Conservation (phyloP, 2,888 invertebrate species). For the Lissocephala sabroskyi region DNA sequence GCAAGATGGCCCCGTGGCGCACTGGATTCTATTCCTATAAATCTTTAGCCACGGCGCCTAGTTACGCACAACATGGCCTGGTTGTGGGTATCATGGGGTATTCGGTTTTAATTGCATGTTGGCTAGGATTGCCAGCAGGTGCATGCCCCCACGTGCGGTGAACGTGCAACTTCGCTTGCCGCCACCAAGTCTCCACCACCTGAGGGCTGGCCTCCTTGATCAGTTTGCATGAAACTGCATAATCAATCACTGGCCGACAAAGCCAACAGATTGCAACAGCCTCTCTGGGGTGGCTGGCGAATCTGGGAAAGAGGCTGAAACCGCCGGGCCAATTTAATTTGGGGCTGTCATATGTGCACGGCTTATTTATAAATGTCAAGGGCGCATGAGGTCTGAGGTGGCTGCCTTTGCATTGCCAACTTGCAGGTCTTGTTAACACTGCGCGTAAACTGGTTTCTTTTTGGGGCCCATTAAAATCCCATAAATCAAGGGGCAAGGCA, state of each 20-base stretch:
- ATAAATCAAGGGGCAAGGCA: constrained; percentile 46
- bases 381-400: constrained; percentile 13
- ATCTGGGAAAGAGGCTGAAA: neutral
- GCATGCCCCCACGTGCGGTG: neutral
- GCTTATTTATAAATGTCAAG: constrained; percentile 31
- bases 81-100: constrained; percentile 24
- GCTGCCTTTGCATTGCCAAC: constrained; percentile 8
- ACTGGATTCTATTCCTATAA: constrained; percentile 15
- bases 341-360: constrained; percentile 9
- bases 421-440: constrained; percentile 53
- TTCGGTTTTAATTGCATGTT: constrained; percentile 48
- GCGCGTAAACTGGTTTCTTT: constrained; percentile 53
- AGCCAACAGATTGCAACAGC: constrained; percentile 8
- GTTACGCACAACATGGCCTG: neutral
- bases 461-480: constrained; percentile 56
- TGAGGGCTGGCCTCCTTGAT: constrained; percentile 37
- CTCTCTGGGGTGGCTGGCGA: neutral
- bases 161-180: too few species aligned
- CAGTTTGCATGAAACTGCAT: constrained; percentile 61
- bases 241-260: constrained; percentile 52
- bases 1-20: too few species aligned
- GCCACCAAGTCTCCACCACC: constrained; percentile 49
- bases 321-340: neutral
- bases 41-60: constrained; percentile 34
- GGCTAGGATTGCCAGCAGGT: constrained; percentile 1